These are phyloP conservation scores for Thysanoteuthis rhombus DNA, from an alignment of 2,888 invertebrate species.

Conservation along the genomic window DNA sequence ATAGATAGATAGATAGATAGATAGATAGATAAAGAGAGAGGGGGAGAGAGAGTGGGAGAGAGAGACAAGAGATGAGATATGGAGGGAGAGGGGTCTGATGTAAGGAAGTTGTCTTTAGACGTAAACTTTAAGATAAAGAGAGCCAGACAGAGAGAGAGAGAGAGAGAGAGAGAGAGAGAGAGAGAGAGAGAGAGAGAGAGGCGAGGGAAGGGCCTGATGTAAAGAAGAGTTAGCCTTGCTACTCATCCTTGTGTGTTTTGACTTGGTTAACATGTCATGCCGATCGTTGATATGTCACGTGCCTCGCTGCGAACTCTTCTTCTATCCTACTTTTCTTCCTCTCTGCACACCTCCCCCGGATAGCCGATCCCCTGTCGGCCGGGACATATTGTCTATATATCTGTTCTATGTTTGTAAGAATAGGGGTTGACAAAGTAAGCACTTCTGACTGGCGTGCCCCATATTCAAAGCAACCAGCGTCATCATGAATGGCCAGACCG, in stretches of 20 bases:
- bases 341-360: not conserved
- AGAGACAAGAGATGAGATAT: too few relatives aligned
- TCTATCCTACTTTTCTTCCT: not conserved
- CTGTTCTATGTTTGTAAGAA: not conserved
- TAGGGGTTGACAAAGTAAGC: not conserved
- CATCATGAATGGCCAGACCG: not conserved
- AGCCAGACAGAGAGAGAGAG: not conserved
- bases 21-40: too few relatives aligned
- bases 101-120: too few relatives aligned
- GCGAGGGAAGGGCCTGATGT: too few relatives aligned
- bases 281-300: not conserved
- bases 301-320: not conserved
- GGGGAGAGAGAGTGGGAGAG: too few relatives aligned
- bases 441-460: not conserved
- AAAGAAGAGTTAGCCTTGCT: not conserved
- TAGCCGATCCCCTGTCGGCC: not conserved
- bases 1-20: too few relatives aligned
- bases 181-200: not conserved
- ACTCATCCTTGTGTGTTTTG: not conserved
- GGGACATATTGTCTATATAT: not conserved
- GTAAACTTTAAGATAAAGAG: too few relatives aligned
- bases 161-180: not conserved
- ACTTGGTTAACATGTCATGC: slow-evolving; percentile 12
- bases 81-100: too few relatives aligned
- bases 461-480: not conserved